A percentile compares a stretch with the other conserved stretches of the same genome.
These are phyloP conservation scores for Penaeus vannamei DNA, from an alignment of 1,140 invertebrate species.

Conservation along the genomic window DNA sequence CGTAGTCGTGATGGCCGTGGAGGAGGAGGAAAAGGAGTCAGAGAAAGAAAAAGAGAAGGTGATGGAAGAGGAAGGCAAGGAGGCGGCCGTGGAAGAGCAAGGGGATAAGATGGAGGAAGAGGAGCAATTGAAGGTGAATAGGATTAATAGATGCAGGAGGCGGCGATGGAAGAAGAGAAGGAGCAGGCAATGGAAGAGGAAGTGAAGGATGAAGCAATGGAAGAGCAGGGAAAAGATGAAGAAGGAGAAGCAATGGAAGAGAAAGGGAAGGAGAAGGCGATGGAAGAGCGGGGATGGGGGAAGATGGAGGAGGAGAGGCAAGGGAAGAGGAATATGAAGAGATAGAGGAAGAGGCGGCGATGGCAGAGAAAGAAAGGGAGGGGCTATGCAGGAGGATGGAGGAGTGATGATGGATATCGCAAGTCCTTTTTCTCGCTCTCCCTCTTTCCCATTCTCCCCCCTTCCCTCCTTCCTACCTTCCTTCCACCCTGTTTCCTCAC, in stretches of 20 bases:
- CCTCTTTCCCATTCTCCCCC: not conserved
- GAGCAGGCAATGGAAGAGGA: not conserved
- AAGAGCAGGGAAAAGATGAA: not conserved
- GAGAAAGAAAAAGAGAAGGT: no score
- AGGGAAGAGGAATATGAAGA: not conserved
- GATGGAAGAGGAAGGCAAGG: no score
- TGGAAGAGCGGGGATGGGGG: not conserved
- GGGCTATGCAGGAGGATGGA: no score
- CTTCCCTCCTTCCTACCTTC: not conserved
- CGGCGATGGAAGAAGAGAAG: not conserved
- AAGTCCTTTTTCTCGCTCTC: not conserved
- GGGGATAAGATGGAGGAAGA: no score
- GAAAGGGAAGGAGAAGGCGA: not conserved
- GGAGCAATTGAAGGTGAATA: no score
- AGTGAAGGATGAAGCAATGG: not conserved
- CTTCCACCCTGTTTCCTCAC: not conserved
- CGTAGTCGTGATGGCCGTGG: no score
- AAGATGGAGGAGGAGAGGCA: not conserved
- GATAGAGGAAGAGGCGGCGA: conserved; percentile 17
- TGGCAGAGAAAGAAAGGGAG: no score
- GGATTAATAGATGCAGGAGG: not conserved
- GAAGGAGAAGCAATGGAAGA: not conserved
- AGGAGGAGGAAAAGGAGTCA: no score
- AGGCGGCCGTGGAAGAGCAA: no score
- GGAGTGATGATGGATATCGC: not conserved